phyloP scores from a whole-genome alignment of 2,113 vertebrate species.

The Hystrix cristata region DNA sequence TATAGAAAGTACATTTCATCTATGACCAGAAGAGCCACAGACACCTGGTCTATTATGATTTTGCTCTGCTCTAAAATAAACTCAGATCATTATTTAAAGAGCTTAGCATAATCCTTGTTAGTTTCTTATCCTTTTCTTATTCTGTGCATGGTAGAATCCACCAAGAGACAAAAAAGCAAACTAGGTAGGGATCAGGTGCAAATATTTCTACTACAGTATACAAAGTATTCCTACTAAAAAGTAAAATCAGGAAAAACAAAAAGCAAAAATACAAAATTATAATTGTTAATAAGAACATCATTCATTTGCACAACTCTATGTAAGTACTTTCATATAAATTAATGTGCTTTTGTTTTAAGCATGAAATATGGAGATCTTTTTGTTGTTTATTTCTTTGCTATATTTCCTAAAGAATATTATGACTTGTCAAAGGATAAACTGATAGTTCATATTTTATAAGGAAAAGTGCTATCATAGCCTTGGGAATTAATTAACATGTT shows the following conservation, averaged over 20 bases:
- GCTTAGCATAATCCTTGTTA: not conserved
- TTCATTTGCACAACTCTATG: not conserved
- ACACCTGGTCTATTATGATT: not conserved
- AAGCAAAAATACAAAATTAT: not conserved
- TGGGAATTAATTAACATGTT: slow-evolving; percentile 21
- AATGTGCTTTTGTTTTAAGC: slow-evolving; percentile 1
- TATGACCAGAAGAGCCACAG: not conserved
- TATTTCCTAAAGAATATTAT: slow-evolving; percentile 17
- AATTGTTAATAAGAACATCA: not conserved
- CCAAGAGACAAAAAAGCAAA: not conserved
- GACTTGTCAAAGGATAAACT: slow-evolving; percentile 3
- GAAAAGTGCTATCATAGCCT: slow-evolving; percentile 5
- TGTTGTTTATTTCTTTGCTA: not conserved
- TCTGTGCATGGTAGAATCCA: not conserved
- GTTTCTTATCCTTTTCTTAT: not conserved
- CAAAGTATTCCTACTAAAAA: not conserved
- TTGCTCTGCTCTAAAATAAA: not conserved
- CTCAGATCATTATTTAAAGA: not conserved
- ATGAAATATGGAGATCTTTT: not conserved
- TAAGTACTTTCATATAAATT: slow-evolving; percentile 5
- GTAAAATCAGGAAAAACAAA: slow-evolving; percentile 18
- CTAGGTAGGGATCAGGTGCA: not conserved
- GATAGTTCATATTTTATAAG: slow-evolving; percentile 12
- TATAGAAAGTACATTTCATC: not conserved
- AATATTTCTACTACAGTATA: not conserved